Conservation (phyloP, 2,113 vertebrate genomes). For the Polyodon spathula region DNA sequence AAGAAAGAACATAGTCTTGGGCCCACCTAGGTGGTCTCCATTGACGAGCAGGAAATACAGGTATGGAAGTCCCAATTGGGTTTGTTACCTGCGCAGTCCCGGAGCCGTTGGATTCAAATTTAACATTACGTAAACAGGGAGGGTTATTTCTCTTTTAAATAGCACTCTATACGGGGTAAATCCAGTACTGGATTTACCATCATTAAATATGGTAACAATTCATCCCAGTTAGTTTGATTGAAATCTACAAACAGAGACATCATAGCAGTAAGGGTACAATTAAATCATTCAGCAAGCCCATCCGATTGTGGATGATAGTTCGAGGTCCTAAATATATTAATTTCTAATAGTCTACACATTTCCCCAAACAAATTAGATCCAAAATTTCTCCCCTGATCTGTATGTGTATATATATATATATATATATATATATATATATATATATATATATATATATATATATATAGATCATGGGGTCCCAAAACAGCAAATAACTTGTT, state of each 20-base stretch:
- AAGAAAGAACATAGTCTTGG: too few species aligned
- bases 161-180: slow-evolving; percentile 3
- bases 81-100: too few species aligned
- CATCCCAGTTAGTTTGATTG: slow-evolving; percentile 4
- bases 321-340: neutral
- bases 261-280: neutral
- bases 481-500: neutral
- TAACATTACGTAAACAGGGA: neutral
- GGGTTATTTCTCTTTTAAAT: neutral
- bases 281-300: slow-evolving; percentile 1
- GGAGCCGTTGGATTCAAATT: neutral
- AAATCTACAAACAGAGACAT: neutral
- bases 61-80: too few species aligned
- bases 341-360: neutral
- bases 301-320: neutral
- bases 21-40: too few species aligned
- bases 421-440: too few species aligned
- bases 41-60: too few species aligned
- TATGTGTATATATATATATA: too few species aligned
- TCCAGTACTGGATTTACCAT: neutral
- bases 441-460: too few species aligned
- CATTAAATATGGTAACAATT: slow-evolving; percentile 7
- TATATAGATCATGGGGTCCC: neutral
- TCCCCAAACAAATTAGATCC: neutral
- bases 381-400: slow-evolving; percentile 8